Evolutionary conservation across 2,888 invertebrate species (phyloP), one percentile per base, ranked within the genome.

Genomic region (Lithophane ornitopus): DNA sequence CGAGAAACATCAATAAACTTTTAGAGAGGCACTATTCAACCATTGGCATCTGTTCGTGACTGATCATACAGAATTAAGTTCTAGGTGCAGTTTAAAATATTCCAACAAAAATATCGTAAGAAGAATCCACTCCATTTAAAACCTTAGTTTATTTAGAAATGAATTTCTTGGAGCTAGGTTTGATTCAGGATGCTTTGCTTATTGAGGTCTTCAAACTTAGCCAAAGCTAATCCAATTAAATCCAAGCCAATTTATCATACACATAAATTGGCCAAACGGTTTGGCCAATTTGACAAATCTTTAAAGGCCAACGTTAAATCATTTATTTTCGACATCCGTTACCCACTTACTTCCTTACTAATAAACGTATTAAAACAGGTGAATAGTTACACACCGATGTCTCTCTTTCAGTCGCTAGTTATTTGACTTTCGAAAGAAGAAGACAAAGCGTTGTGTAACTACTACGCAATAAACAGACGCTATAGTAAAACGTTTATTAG

Each of bases 41-140:
- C 49, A 28, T 67, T 68, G 59, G 26, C 72, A 70, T 61, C 76
- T 79, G 87, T 85, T 80, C 89, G 89, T 89, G 89, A 84, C 88
- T 76, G 67, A 85, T 81, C 87, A 89, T 90, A 87, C 80, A 77
- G 80, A 87, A 86, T 82, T 85, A 81, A 89, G 85, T 89, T 83
- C 79, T 81, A 78, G 77, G 67, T 76, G 68, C 68, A 79, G 70
- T 81, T 77, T 67, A 76, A 44, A 84, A 81, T 79, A 75, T 81
- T 81, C 79, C 46, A 69, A 62, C 67, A 59, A 77, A 71, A 79
- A 61, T 66, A 74, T 56, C 26, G 19, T n/a, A 71, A 22, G 49
- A 28, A 65, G 34, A 61, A 74, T 67, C 22, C 39, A 28, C 41
- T 46, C 14, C 26, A 59, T 78, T 69, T 62, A 41, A 26, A 59